phyloP scores from a whole-genome alignment of 2,113 vertebrate species.

The Tylochromis polylepis region DNA sequence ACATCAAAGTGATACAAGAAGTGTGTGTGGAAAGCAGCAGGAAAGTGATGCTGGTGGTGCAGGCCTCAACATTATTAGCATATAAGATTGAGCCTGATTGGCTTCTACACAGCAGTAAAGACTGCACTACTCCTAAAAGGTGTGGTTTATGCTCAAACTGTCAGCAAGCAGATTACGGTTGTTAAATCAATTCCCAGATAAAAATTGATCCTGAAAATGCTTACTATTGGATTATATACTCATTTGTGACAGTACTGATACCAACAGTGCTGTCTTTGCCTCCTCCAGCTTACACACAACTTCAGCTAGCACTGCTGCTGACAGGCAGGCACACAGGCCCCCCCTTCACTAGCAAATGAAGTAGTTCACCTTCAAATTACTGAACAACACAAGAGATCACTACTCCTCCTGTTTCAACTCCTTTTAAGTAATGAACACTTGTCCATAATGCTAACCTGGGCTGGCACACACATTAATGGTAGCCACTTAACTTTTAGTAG shows the following conservation, averaged over 20 bases:
- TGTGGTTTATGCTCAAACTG: not conserved
- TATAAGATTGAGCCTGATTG: not conserved
- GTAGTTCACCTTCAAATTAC: not conserved
- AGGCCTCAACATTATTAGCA: not conserved
- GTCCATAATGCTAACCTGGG: accelerated
- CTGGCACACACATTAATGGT: not conserved
- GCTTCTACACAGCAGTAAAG: not conserved
- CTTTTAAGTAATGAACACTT: not conserved
- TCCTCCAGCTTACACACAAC: not conserved
- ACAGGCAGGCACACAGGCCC: not conserved
- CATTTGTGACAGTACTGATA: not conserved
- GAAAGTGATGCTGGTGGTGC: not conserved
- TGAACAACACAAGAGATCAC: not conserved
- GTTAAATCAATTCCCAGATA: not conserved
- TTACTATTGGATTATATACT: not conserved
- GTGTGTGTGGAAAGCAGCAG: not conserved
- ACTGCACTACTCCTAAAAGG: not conserved
- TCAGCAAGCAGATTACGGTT: not conserved
- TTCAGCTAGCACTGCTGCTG: not conserved
- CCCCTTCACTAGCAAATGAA: not conserved
- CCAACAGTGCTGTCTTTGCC: not conserved
- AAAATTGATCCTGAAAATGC: not conserved
- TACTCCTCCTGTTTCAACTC: accelerated
- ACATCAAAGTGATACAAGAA: not conserved
- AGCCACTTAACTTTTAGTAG: not conserved